Conservation (phyloP, 2,113 vertebrate genomes). For the Sinocyclocheilus maitianheensis region DNA sequence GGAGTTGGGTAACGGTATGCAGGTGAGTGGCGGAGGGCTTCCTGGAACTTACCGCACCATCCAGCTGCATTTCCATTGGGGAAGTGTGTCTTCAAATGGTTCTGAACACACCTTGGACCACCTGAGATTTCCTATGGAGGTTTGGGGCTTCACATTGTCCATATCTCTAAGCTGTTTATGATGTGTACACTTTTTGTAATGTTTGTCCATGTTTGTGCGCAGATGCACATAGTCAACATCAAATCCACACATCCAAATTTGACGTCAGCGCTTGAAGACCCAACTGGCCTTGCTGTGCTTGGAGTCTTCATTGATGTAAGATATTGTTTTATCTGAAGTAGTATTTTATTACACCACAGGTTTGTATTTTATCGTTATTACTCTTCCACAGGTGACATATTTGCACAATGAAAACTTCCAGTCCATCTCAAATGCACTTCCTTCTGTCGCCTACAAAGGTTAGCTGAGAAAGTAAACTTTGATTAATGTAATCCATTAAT, state of each 20-base stretch:
- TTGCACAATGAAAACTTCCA: conserved; percentile 79
- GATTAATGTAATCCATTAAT: no score
- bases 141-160: conserved; percentile 53
- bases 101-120: conserved; percentile 83
- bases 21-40: conserved; percentile 77
- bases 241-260: conserved; percentile 76
- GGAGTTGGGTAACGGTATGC: conserved; percentile 62
- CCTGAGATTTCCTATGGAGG: conserved; percentile 83
- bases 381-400: conserved; percentile 67
- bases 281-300: conserved; percentile 79
- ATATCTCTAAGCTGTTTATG: not conserved
- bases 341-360: not conserved
- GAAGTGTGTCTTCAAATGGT: conserved; percentile 69
- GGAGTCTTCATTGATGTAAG: conserved; percentile 81
- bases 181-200: not conserved
- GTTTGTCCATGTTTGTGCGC: conserved; percentile 14
- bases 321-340: not conserved
- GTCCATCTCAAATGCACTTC: conserved; percentile 74
- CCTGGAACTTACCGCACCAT: conserved; percentile 71
- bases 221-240: conserved; percentile 86
- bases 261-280: conserved; percentile 73
- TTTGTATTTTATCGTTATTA: not conserved
- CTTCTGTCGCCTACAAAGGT: conserved; percentile 76
- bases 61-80: conserved; percentile 90
- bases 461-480: conserved; percentile 41